Evolutionary conservation across 2,888 invertebrate species (phyloP).

Genomic region (Drosophila leonis): DNA sequence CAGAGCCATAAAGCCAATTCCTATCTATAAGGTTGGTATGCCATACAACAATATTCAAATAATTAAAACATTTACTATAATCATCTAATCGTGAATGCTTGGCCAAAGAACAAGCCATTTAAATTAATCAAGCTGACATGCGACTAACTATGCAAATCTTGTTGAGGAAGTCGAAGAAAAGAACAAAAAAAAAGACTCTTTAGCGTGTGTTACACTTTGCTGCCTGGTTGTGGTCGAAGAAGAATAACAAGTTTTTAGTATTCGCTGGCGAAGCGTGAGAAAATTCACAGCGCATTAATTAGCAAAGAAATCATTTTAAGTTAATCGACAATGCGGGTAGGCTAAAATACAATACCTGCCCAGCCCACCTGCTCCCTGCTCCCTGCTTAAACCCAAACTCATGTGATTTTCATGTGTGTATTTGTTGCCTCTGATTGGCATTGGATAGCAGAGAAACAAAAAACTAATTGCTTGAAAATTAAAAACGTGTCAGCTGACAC

Average conservation of each 20-base stretch:
- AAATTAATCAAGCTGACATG: slow-evolving; percentile 64
- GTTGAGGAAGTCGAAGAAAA: slow-evolving; percentile 61
- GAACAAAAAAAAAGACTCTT: slow-evolving; percentile 8
- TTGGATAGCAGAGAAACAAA: slow-evolving; percentile 26
- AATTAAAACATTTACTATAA: slow-evolving; percentile 42
- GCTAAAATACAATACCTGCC: slow-evolving; percentile 10
- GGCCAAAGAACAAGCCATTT: slow-evolving; percentile 35
- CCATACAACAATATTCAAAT: background rate
- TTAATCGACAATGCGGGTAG: slow-evolving; percentile 60
- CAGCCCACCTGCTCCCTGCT: background rate
- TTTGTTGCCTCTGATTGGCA: slow-evolving; percentile 36
- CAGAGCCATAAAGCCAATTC: slow-evolving; percentile 17
- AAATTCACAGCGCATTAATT: slow-evolving; percentile 75
- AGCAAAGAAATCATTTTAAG: slow-evolving; percentile 66
- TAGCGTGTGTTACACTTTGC: slow-evolving; percentile 57
- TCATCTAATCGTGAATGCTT: slow-evolving; percentile 34
- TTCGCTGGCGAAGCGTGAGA: slow-evolving; percentile 62
- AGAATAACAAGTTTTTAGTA: slow-evolving; percentile 47
- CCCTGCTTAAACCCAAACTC: background rate
- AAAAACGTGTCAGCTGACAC: slow-evolving; percentile 68
- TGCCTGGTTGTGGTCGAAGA: slow-evolving; percentile 27
- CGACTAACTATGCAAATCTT: slow-evolving; percentile 66
- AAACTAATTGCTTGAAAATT: slow-evolving; percentile 64
- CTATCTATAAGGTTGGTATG: slow-evolving; percentile 48
- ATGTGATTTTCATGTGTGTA: slow-evolving; percentile 33